phyloP scores from a whole-genome alignment of 2,113 vertebrate genomes.

The Thermophis baileyi region DNA sequence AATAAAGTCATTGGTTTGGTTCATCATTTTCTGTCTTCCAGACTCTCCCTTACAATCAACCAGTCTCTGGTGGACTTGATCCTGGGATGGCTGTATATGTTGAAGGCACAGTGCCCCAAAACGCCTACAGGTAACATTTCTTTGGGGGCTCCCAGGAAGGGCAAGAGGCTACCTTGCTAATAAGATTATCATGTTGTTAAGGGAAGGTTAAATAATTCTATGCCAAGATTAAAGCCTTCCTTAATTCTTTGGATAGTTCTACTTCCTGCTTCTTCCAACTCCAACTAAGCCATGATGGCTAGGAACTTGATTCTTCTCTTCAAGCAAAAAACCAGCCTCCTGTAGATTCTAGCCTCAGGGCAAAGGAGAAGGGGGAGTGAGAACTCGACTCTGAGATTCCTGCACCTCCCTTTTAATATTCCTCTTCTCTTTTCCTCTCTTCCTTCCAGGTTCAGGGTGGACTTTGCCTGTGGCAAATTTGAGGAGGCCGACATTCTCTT shows the following conservation, averaged over 20 bases:
- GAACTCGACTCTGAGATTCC: neutral
- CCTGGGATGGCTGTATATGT: neutral
- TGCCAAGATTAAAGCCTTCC: neutral
- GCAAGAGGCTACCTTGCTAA: too few relatives aligned
- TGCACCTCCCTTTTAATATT: neutral
- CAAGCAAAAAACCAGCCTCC: neutral
- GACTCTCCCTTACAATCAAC: neutral
- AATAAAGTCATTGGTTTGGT: neutral
- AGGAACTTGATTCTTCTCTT: neutral
- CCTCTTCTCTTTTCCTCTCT: neutral
- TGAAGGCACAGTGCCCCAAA: neutral
- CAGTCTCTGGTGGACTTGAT: neutral
- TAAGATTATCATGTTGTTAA: neutral
- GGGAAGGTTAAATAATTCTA: neutral
- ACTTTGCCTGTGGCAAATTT: neutral
- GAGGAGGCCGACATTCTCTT: neutral
- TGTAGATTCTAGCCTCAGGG: neutral
- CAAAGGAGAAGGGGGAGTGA: neutral
- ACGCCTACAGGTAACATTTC: rapidly evolving
- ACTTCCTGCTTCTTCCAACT: neutral
- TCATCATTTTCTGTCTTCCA: neutral
- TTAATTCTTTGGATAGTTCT: neutral
- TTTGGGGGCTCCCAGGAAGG: neutral
- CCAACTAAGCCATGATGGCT: neutral
- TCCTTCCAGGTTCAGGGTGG: neutral